phyloP scores from a whole-genome alignment of 2,888 invertebrate species.

The Pristionchus arcanus region DNA sequence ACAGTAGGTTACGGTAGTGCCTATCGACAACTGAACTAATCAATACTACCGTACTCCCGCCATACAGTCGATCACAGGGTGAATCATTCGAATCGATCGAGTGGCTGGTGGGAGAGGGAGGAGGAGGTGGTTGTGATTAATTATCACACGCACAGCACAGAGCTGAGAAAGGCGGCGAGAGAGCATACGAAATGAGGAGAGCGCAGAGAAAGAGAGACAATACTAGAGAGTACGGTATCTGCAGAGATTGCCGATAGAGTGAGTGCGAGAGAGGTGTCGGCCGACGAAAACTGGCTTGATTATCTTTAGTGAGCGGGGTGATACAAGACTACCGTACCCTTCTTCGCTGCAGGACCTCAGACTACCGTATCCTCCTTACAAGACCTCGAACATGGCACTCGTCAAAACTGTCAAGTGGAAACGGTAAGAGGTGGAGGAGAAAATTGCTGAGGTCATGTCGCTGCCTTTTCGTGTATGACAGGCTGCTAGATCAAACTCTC shows the following conservation, averaged over 20 bases:
- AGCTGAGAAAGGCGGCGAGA: background rate
- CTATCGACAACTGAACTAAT: background rate
- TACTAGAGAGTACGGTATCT: background rate
- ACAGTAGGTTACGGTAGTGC: background rate
- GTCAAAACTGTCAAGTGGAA: slow-evolving; percentile 18
- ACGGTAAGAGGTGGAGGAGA: background rate
- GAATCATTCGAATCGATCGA: background rate
- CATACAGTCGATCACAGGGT: background rate
- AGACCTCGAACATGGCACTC: slow-evolving; percentile 30
- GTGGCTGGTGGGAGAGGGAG: background rate
- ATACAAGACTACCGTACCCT: background rate
- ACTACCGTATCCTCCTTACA: background rate
- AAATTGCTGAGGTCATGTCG: slow-evolving; percentile 34
- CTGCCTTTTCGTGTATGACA: background rate
- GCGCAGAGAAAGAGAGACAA: background rate
- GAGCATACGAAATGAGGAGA: background rate
- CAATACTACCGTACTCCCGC: background rate
- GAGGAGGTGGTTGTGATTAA: slow-evolving; percentile 32
- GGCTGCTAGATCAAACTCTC: too few relatives aligned
- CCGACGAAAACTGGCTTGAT: background rate
- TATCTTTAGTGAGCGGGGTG: background rate
- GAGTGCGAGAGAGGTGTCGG: background rate
- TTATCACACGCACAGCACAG: slow-evolving; percentile 31
- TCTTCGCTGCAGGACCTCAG: background rate
- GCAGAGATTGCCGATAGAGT: background rate